These are phyloP conservation scores for Bombus turneri DNA, from an alignment of 1,140 invertebrate genomes.

Conservation along the genomic window DNA sequence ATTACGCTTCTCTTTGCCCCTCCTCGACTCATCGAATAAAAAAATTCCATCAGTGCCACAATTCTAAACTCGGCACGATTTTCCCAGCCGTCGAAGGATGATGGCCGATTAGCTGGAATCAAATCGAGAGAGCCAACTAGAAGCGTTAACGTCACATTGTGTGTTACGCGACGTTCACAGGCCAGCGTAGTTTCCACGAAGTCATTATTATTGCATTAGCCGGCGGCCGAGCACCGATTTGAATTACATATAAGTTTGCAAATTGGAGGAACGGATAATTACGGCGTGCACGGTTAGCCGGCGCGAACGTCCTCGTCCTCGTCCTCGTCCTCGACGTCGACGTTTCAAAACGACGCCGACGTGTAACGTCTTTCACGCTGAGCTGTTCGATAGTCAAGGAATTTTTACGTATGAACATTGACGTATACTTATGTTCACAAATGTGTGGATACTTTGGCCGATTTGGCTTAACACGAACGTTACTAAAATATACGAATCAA, in stretches of 20 bases:
- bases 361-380: background rate
- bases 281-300: slow-evolving; percentile 30
- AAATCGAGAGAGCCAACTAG: slow-evolving; percentile 23
- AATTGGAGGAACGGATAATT: slow-evolving; percentile 65
- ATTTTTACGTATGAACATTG: background rate
- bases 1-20: background rate
- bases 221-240: slow-evolving; percentile 54
- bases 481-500: too few species aligned
- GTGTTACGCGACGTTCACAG: slow-evolving; percentile 11
- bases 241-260: slow-evolving; percentile 63
- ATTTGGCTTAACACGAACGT: too few species aligned
- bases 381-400: background rate
- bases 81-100: background rate
- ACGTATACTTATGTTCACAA: background rate
- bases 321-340: background rate
- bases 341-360: background rate
- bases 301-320: slow-evolving; percentile 36
- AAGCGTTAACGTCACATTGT: slow-evolving; percentile 25
- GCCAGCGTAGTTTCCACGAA: slow-evolving; percentile 55
- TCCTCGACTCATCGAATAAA: background rate
- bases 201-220: slow-evolving; percentile 67
- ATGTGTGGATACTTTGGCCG: too few species aligned
- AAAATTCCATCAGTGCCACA: background rate
- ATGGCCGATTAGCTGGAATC: slow-evolving; percentile 10
- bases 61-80: background rate